Base-by-base conservation (phyloP, 2,888 invertebrate species). In the Arctia plantaginis region DNA sequence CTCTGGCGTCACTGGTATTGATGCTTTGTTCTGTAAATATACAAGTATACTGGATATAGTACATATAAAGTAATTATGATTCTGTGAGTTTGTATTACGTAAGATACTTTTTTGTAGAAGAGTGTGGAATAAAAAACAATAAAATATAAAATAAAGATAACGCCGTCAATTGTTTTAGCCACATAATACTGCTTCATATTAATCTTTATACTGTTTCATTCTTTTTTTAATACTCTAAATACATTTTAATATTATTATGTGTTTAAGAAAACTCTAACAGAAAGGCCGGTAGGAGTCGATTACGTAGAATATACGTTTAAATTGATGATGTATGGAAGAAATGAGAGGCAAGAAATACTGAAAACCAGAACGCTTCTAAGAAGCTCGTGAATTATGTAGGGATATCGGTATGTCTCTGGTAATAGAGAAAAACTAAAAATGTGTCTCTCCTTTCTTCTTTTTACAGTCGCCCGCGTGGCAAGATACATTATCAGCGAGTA, bases 1-100 rank as follows among this genome's bases (percentile, higher is more conserved):
- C 73, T 68, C 71, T 75, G 77, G 70, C 79, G 84, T 85, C 73
- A 69, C 72, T 75, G 78, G 69, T 79, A 85, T 85, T 79, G 82
- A 82, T 77, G 80, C 80, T 79, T 77, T 71, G 79, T 74, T 72
- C 74, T 77, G 77, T 77, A 80, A 82, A 55, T n/a, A 67, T 44
- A 23, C 80, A 80, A 77, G 47, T 59, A 23, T n/a, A 55, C 68
- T 13, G 51, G 12, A 3, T 8, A 18, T 44, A 0, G 15, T 66
- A 47, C n/a, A 66, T 41, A 41, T 27, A 39, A 59, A 33, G 30
- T 15, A 39, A 59, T 55, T 69, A 55, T 55, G 15, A 13, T 2
- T 27, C 18, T 44, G 18, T 8, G 41, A 18, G 13, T 6, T 39
- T 23, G 13, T 12, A 35, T 39, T 4, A n/a, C 0, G 18, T 27